These are phyloP conservation scores for Cheilosia vernalis DNA, from an alignment of 2,888 invertebrate species.

Conservation along the genomic window DNA sequence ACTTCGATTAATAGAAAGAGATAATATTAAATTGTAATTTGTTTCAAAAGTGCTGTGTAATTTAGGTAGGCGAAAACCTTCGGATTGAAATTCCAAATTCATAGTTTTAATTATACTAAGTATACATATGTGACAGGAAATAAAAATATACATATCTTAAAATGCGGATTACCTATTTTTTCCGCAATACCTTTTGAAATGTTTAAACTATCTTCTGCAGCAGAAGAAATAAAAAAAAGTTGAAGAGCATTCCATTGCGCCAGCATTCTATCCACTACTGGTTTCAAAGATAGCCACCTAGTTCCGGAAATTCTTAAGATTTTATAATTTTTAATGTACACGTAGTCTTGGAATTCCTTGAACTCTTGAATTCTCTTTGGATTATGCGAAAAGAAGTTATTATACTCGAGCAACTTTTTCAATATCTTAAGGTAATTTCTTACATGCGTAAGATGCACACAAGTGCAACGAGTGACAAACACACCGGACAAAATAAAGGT, in stretches of 20 bases:
- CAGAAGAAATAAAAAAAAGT: too few relatives aligned
- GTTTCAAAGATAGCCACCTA: neutral
- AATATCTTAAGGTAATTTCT: slow-evolving; percentile 18
- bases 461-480: too few relatives aligned
- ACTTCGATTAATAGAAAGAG: neutral
- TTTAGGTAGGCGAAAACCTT: too few relatives aligned
- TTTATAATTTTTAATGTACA: slow-evolving; percentile 33
- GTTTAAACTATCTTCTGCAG: too few relatives aligned
- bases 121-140: neutral
- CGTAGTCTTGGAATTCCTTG: slow-evolving; percentile 26
- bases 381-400: slow-evolving; percentile 37
- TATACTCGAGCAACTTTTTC: slow-evolving; percentile 20
- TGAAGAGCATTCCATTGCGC: neutral
- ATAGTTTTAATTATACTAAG: neutral
- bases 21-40: neutral
- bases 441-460: neutral
- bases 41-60: neutral
- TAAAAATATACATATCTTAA: neutral
- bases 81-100: too few relatives aligned
- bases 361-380: slow-evolving; percentile 19
- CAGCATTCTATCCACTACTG: neutral
- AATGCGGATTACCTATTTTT: neutral
- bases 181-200: too few relatives aligned
- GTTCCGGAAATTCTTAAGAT: slow-evolving; percentile 29
- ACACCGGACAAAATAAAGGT: too few relatives aligned